Evolutionary conservation across 1,140 invertebrate genomes (phyloP).

Genomic region (Plutomurus gul): DNA sequence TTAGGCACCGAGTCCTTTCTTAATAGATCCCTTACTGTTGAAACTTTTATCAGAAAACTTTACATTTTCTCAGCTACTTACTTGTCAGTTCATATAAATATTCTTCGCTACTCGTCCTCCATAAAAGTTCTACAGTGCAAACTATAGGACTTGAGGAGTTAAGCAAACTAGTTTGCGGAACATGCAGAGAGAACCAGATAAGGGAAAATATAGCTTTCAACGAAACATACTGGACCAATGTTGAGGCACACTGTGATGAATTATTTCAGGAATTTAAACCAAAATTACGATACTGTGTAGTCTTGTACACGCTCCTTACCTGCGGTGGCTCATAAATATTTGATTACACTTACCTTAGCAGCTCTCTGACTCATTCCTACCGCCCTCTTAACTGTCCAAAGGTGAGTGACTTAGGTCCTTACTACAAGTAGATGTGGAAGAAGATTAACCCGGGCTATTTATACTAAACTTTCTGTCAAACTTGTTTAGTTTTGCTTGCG

Average conservation of each 20-base stretch:
- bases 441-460: too few relatives aligned
- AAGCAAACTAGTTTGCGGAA: background rate
- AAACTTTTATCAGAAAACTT: background rate
- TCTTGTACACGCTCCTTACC: background rate
- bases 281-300: background rate
- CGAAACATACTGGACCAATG: background rate
- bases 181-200: background rate
- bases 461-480: too few relatives aligned
- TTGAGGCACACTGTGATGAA: background rate
- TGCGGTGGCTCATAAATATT: slow-evolving; percentile 1
- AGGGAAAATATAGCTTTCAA: background rate
- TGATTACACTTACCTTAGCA: background rate
- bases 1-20: too few relatives aligned
- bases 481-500: too few relatives aligned
- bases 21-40: too few relatives aligned
- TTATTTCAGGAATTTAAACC: slow-evolving; percentile 22
- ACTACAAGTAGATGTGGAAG: too few relatives aligned
- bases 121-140: slow-evolving; percentile 13
- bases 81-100: background rate
- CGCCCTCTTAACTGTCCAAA: background rate
- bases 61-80: background rate
- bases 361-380: background rate
- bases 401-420: too few relatives aligned
- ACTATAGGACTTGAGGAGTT: background rate
- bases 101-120: background rate